A percentile compares a stretch with the other conserved stretches of the same genome.
Evolutionary conservation across 2,113 vertebrate species (phyloP).

Genomic region (Athene cunicularia): DNA sequence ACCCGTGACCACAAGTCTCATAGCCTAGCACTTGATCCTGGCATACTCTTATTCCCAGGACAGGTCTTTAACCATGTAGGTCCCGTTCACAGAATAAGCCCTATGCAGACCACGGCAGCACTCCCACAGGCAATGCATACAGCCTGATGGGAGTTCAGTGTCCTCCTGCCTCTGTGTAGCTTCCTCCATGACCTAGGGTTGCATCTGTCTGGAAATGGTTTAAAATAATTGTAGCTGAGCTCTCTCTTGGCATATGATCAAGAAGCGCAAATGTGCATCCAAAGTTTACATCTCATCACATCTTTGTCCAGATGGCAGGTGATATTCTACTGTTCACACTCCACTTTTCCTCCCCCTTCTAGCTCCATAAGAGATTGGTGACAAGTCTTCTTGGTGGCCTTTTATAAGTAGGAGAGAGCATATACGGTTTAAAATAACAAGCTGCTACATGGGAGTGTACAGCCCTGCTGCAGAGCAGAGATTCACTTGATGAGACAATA

Average conservation of each 20-base stretch:
- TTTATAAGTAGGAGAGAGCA: conserved; percentile 55
- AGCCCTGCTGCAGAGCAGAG: conserved; percentile 6
- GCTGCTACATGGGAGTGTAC: conserved; percentile 25
- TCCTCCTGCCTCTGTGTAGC: background rate
- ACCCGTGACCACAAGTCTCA: background rate
- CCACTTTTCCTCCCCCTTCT: conserved; percentile 55
- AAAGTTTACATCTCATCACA: conserved; percentile 52
- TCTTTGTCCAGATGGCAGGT: conserved; percentile 70
- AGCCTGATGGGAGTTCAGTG: background rate
- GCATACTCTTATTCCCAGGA: background rate
- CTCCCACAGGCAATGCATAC: background rate
- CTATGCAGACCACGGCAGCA: background rate
- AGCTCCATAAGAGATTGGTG: conserved; percentile 32
- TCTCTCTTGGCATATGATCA: conserved; percentile 26
- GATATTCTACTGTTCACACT: conserved; percentile 69
- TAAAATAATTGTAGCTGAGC: conserved; percentile 28
- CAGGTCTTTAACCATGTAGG: background rate
- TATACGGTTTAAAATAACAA: conserved; percentile 62
- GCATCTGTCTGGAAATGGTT: conserved; percentile 13
- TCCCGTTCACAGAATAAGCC: background rate
- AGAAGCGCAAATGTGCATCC: conserved; percentile 38
- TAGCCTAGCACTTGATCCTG: background rate
- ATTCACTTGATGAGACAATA: conserved; percentile 35
- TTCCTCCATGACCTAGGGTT: background rate
- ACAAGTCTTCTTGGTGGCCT: conserved; percentile 57